Conservation (phyloP, 2,113 vertebrate species). For the Ciconia stormi region DNA sequence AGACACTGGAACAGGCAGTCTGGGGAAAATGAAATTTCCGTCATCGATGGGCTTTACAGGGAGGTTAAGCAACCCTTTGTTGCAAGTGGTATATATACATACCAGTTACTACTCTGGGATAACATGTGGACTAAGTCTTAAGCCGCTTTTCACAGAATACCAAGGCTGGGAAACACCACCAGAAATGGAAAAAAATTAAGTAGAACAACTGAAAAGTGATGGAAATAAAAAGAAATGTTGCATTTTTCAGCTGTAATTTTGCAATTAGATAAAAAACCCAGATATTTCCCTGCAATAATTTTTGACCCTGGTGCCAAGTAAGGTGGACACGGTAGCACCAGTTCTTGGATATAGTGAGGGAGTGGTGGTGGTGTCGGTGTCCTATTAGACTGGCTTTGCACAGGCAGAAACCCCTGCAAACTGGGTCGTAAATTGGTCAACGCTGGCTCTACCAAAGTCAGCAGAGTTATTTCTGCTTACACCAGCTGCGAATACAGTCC, state of each 20-base stretch:
- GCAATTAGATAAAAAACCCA: background rate
- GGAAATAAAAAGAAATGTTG: background rate
- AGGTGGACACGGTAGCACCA: too few species aligned
- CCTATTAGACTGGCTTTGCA: background rate
- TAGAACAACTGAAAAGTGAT: background rate
- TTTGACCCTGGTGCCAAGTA: background rate
- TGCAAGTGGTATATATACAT: background rate
- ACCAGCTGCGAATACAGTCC: background rate
- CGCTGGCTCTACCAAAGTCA: rapidly evolving
- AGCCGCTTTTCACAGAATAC: background rate
- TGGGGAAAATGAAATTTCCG: background rate
- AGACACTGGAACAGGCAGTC: background rate
- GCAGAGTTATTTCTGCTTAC: background rate
- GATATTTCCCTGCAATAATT: background rate
- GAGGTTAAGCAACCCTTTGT: background rate
- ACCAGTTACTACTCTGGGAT: background rate
- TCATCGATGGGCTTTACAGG: background rate
- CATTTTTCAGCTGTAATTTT: background rate
- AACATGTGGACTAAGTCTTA: background rate
- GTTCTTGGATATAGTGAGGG: background rate
- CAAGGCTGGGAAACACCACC: background rate
- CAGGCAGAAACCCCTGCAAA: background rate
- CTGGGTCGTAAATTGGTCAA: background rate
- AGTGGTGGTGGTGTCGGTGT: too few species aligned
- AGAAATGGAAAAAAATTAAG: background rate